phyloP scores from a whole-genome alignment of 2,888 invertebrate genomes.

The Pocota personata region DNA sequence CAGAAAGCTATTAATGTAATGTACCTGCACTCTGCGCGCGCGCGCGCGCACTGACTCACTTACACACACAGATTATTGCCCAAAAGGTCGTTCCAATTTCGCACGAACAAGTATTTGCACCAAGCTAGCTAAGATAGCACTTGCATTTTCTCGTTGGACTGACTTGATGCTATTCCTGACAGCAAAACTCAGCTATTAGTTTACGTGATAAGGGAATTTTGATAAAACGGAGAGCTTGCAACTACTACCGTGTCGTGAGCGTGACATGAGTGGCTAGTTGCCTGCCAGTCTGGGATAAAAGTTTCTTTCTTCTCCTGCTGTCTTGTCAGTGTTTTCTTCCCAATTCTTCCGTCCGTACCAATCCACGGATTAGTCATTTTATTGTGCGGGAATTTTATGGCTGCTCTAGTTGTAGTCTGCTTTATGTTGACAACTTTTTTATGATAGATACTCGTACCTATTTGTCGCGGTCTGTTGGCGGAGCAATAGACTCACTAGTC shows the following conservation, averaged over 20 bases:
- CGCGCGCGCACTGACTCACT: not conserved
- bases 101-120: constrained; percentile 51
- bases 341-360: not conserved
- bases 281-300: constrained; percentile 23
- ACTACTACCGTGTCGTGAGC: constrained; percentile 52
- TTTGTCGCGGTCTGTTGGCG: constrained; percentile 67
- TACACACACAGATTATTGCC: constrained; percentile 34
- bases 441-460: constrained; percentile 66
- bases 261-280: constrained; percentile 38
- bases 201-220: constrained; percentile 56
- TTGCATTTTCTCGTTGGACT: constrained; percentile 13
- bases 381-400: constrained; percentile 48
- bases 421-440: constrained; percentile 71
- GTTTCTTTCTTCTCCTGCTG: constrained; percentile 1
- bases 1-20: constrained; percentile 49
- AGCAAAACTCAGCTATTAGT: constrained; percentile 65
- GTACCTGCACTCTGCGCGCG: constrained; percentile 32
- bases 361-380: constrained; percentile 52
- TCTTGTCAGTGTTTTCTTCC: constrained; percentile 33
- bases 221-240: constrained; percentile 50
- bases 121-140: constrained; percentile 1
- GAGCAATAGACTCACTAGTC: constrained; percentile 34
- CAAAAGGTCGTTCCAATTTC: constrained; percentile 72
- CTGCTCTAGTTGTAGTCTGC: constrained; percentile 39
- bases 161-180: constrained; percentile 36